Base-by-base conservation (phyloP, 1,140 invertebrate genomes). In the Neodiprion virginianus region DNA sequence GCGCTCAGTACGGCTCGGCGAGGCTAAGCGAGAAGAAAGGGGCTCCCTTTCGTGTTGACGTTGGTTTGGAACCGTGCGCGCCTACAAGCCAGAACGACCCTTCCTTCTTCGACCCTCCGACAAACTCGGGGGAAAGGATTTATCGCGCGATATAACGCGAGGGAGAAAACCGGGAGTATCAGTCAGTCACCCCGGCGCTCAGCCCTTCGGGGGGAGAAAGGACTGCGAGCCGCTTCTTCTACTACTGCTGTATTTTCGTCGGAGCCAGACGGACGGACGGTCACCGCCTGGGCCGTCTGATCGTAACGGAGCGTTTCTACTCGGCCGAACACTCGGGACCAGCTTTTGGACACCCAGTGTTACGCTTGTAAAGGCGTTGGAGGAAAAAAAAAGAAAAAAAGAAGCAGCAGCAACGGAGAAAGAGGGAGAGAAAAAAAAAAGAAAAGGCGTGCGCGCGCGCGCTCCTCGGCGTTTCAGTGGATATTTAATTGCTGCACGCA, bases 1-100 rank as follows among this genome's bases (percentile, higher is more conserved):
- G 84, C 87, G 86, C 82, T 88, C 87, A 88, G 86, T 87, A 85
- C 82, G 86, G 85, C 87, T 87, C 84, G 86, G 87, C 86, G 85
- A 86, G 85, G 86, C 85, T 83, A 61, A 86, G 79, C 84, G 82
- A 85, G 83, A 85, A 84, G 79, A 83, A 85, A 86, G 86, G 80
- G 84, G 82, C 78, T 84, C 79, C 77, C 80, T 80, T 68, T 75
- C 83, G 80, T 82, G 79, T 83, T 81, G 79, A 83, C 81, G 73
- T 66, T 69, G 48, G 14, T 21, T 21, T 40, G 75, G 75, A 76
- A 40, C 28, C 80, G 81, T 79, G 81, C 81, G 82, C 83, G 80
- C 80, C 76, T 73, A 8, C 53, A 61, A 61, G 53, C 53, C 50
- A 10, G 53, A 14, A 0, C 53, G 53, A 61, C 53, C 53, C 53